These are phyloP conservation scores for Paedocypris sp. DNA, from an alignment of 2,113 vertebrate genomes.

Conservation along the genomic window DNA sequence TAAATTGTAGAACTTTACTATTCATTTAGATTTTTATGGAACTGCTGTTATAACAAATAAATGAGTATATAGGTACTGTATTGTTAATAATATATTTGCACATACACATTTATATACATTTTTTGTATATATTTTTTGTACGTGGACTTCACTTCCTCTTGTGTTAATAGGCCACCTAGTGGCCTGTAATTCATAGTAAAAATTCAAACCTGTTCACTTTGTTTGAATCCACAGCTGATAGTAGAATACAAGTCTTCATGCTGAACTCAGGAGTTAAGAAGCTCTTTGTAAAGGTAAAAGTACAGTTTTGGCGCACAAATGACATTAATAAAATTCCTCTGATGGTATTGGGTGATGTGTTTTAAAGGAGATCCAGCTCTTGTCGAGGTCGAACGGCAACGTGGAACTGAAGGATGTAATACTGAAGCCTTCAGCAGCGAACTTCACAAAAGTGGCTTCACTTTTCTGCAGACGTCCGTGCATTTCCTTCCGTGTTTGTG, in stretches of 20 bases:
- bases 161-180: too few relatives aligned
- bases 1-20: too few relatives aligned
- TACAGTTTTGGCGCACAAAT: background rate
- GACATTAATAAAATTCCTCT: background rate
- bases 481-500: background rate
- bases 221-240: slow-evolving; percentile 53
- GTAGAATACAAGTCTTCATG: slow-evolving; percentile 73
- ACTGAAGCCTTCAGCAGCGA: slow-evolving; percentile 68
- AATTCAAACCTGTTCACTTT: too few relatives aligned
- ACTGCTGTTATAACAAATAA: too few relatives aligned
- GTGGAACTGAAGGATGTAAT: slow-evolving; percentile 71
- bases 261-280: slow-evolving; percentile 82
- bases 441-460: slow-evolving; percentile 81
- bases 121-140: too few relatives aligned
- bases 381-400: slow-evolving; percentile 62
- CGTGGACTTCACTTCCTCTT: too few relatives aligned
- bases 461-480: slow-evolving; percentile 75
- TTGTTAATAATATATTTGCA: too few relatives aligned
- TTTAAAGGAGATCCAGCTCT: slow-evolving; percentile 68
- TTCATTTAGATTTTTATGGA: too few relatives aligned
- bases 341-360: background rate
- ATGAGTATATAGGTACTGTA: too few relatives aligned
- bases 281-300: slow-evolving; percentile 79
- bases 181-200: too few relatives aligned
- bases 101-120: too few relatives aligned